phyloP scores from a whole-genome alignment of 2,888 invertebrate genomes.

The Polydrusus pterygomalis region DNA sequence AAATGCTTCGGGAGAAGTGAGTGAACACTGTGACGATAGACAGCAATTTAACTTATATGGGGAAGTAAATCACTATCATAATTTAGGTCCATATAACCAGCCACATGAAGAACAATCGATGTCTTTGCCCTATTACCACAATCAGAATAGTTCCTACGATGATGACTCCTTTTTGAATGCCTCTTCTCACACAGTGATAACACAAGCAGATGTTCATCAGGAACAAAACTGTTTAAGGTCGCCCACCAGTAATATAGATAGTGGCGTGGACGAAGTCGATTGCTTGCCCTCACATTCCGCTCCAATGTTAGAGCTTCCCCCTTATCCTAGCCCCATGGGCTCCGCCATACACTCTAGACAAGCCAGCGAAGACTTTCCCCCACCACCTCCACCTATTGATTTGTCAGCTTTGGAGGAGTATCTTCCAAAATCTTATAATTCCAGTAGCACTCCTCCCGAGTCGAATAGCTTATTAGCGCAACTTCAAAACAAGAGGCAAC shows the following conservation, averaged over 20 bases:
- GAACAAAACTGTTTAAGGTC: slow-evolving; percentile 82
- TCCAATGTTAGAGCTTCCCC: slow-evolving; percentile 79
- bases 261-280: slow-evolving; percentile 79
- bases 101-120: slow-evolving; percentile 56
- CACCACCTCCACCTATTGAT: slow-evolving; percentile 88
- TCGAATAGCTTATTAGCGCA: slow-evolving; percentile 76
- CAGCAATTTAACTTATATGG: slow-evolving; percentile 69
- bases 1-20: slow-evolving; percentile 73
- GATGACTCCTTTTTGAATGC: slow-evolving; percentile 59
- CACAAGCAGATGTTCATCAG: slow-evolving; percentile 89
- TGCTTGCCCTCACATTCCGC: slow-evolving; percentile 74
- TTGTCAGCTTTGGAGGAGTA: slow-evolving; percentile 79
- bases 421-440: slow-evolving; percentile 60
- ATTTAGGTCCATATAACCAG: slow-evolving; percentile 67
- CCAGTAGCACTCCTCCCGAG: slow-evolving; percentile 58
- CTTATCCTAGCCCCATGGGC: slow-evolving; percentile 86
- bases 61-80: slow-evolving; percentile 67
- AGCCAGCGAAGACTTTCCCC: slow-evolving; percentile 92
- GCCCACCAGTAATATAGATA: slow-evolving; percentile 65
- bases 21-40: slow-evolving; percentile 72
- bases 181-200: slow-evolving; percentile 76
- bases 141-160: slow-evolving; percentile 57
- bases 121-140: slow-evolving; percentile 64
- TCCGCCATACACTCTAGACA: slow-evolving; percentile 89
- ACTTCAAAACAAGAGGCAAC: slow-evolving; percentile 79